Base-by-base conservation (phyloP, 2,113 vertebrate species). In the Cephalopterus ornatus region DNA sequence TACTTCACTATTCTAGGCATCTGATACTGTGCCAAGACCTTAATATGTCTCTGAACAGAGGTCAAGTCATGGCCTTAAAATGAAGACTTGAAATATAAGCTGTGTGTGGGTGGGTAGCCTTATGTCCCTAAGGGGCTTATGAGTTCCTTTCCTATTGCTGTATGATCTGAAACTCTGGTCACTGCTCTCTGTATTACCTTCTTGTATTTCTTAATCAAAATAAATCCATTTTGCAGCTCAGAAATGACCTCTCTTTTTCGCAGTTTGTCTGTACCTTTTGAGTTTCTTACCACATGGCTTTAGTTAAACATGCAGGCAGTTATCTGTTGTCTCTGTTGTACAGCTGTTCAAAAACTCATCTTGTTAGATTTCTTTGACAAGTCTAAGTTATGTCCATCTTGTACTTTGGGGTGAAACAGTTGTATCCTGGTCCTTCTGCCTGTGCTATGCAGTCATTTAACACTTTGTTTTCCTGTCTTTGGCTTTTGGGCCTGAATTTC, bases 1-100 rank as follows among this genome's bases (percentile, higher is more conserved):
- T 95, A 97, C 94, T 95, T 95, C 92, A 94, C 96, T 97, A 97
- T 97, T 97, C 95, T 95, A 96, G 94, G 95, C 93, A 97, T 97
- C 95, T 97, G 93, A 94, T 94, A 94, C 89, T 85, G 93, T 98
- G 97, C 97, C 97, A 97, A 91, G 91, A 85, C 86, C 96, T 96
- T 96, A 97, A 95, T 94, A 95, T 96, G 96, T 96, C 89, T 93
- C 94, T 84, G 88, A 97, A 83, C 81, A 88, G 88, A 92, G 95
- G 94, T 97, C 94, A 95, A 93, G 96, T 92, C 92, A 65, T 95
- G 93, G 96, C 96, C 95, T 97, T 96, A 97, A 97, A 97, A 96
- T 4, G 96, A 94, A 88, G 94, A 93, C 94, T 94, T 97, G 97
- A 97, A 97, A 97, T 97, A 92, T 42, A 96, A 97, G 94, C 95